A percentile compares a stretch with the other conserved stretches of the same genome.
These are phyloP conservation scores for Parascotia fuliginaria DNA, from an alignment of 2,888 invertebrate genomes.

Conservation along the genomic window DNA sequence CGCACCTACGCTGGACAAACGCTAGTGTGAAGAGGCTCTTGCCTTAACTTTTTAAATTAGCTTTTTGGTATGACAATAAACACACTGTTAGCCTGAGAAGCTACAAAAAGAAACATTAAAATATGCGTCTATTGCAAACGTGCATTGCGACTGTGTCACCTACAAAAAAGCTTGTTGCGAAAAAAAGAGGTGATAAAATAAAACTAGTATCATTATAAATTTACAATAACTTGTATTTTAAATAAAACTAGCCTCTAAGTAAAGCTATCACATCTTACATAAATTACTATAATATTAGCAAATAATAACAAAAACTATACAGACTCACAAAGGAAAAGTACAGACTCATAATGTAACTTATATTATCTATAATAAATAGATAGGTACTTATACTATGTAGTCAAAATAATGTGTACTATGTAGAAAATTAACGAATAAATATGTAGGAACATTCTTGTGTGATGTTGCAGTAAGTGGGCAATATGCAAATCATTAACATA, in stretches of 20 bases:
- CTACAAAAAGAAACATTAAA: conserved; percentile 12
- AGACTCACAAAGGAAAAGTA: conserved; percentile 72
- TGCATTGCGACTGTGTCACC: conserved; percentile 61
- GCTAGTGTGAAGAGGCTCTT: not conserved
- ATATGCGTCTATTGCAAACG: conserved; percentile 35
- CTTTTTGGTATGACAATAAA: conserved; percentile 30
- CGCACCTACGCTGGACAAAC: no score
- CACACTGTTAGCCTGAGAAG: conserved; percentile 14
- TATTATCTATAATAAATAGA: conserved; percentile 73
- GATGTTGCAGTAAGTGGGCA: conserved; percentile 52
- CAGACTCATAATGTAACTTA: conserved; percentile 58
- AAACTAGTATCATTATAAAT: conserved; percentile 69
- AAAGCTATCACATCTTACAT: conserved; percentile 84
- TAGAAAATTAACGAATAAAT: conserved; percentile 59
- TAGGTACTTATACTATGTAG: conserved; percentile 66
- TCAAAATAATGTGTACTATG: conserved; percentile 53
- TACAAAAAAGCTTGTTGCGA: conserved; percentile 57
- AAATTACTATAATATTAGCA: conserved; percentile 70
- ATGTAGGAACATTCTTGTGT: conserved; percentile 73
- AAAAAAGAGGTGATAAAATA: conserved; percentile 71
- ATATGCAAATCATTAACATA: conserved; percentile 57
- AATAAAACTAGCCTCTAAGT: conserved; percentile 81
- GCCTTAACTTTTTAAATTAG: conserved; percentile 1
- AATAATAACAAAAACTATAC: conserved; percentile 79
- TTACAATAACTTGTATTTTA: conserved; percentile 79